A percentile compares a stretch with the other conserved stretches of the same genome.
These are phyloP conservation scores for Diarsia mendica DNA, from an alignment of 2,888 invertebrate genomes.

Conservation along the genomic window DNA sequence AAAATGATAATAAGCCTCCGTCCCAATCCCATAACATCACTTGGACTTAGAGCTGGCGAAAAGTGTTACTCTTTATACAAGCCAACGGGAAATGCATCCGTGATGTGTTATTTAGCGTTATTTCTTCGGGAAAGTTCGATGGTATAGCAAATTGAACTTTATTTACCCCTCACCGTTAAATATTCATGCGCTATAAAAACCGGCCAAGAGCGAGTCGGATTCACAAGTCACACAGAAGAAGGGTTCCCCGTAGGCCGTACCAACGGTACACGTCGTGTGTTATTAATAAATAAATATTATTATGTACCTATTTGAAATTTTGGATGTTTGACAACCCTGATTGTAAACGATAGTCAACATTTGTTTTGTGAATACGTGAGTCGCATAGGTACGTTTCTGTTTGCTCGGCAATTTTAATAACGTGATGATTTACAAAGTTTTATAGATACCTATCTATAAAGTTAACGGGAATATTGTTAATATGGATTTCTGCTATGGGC, in stretches of 20 bases:
- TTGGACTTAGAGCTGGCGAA: neutral
- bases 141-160: constrained; percentile 11
- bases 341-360: constrained; percentile 59
- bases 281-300: too few relatives aligned
- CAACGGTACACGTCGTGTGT: neutral
- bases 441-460: constrained; percentile 3
- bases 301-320: too few relatives aligned
- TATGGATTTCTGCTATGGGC: neutral
- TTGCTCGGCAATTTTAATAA: constrained; percentile 56
- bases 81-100: neutral
- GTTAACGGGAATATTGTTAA: constrained; percentile 27
- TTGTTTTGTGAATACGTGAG: constrained; percentile 57
- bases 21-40: too few relatives aligned
- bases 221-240: neutral
- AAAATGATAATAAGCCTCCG: neutral
- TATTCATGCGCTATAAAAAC: constrained; percentile 18
- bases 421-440: constrained; percentile 43
- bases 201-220: neutral
- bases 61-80: neutral
- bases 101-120: neutral
- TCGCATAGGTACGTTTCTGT: constrained; percentile 50
- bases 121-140: neutral
- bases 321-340: constrained; percentile 42
- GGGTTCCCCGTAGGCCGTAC: neutral
- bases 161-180: neutral